Evolutionary conservation across 2,113 vertebrate species (phyloP).

Genomic region (Neolamprologus fasciatus): DNA sequence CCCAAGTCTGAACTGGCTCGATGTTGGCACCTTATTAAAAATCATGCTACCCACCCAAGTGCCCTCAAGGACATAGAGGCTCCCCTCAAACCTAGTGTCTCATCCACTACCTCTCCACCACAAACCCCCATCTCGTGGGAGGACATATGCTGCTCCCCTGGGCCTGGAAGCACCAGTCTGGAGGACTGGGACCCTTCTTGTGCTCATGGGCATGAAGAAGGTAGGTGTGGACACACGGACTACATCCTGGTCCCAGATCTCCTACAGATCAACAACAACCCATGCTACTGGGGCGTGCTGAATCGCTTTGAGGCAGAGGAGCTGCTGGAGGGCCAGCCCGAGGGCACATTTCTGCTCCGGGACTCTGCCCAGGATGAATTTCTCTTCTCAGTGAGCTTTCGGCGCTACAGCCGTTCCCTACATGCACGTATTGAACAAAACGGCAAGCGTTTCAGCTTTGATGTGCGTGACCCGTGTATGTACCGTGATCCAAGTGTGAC

Average conservation of each 20-base stretch:
- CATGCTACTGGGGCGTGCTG: slow-evolving; percentile 96
- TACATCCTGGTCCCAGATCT: slow-evolving; percentile 91
- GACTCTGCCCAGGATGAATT: slow-evolving; percentile 96
- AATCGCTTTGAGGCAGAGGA: slow-evolving; percentile 93
- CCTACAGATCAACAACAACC: slow-evolving; percentile 92
- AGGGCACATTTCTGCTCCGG: slow-evolving; percentile 89
- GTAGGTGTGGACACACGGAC: slow-evolving; percentile 76
- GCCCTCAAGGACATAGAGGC: slow-evolving; percentile 66
- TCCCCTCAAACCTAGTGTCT: slow-evolving; percentile 55
- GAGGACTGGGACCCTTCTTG: slow-evolving; percentile 87
- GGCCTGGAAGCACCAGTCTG: slow-evolving; percentile 41
- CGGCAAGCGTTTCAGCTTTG: slow-evolving; percentile 94
- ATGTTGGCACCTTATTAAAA: slow-evolving; percentile 93
- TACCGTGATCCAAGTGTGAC: slow-evolving; percentile 91
- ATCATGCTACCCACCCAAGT: slow-evolving; percentile 69
- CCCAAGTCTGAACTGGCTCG: slow-evolving; percentile 87
- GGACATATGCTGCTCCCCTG: slow-evolving; percentile 58
- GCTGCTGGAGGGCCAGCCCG: slow-evolving; percentile 90
- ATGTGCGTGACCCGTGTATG: slow-evolving; percentile 92
- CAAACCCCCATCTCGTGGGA: slow-evolving; percentile 67
- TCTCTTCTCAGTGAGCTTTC: slow-evolving; percentile 95
- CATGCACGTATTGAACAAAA: slow-evolving; percentile 95
- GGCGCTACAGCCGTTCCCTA: slow-evolving; percentile 93
- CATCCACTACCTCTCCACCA: slow-evolving; percentile 58
- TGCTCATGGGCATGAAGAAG: slow-evolving; percentile 62